Conservation (phyloP, 2,797 vertebrate species). For the Peromyscus attwateri region DNA sequence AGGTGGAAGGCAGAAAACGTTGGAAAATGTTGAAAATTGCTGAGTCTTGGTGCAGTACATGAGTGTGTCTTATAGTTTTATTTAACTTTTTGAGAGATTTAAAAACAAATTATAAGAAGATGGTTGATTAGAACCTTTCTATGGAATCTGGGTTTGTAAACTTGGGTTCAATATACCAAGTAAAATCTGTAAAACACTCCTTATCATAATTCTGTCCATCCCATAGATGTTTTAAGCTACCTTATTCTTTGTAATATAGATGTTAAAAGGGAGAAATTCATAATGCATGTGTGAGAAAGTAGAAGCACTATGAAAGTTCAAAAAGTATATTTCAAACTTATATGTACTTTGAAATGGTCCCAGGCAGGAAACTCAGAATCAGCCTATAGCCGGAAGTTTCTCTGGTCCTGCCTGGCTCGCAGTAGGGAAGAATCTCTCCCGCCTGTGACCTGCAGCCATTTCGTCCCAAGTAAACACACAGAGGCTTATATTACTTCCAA, state of each 20-base stretch:
- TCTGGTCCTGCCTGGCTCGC: too few relatives aligned
- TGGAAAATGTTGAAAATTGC: not conserved
- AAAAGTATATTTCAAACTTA: not conserved
- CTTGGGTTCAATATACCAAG: not conserved
- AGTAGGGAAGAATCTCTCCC: too few relatives aligned
- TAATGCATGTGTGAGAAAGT: not conserved
- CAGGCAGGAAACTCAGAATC: not conserved
- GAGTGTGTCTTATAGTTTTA: not conserved
- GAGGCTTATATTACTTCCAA: too few relatives aligned
- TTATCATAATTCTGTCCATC: not conserved
- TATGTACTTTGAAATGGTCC: not conserved
- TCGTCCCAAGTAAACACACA: too few relatives aligned
- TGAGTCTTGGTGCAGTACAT: not conserved
- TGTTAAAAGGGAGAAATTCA: not conserved
- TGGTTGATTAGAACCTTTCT: not conserved
- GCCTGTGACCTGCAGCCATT: too few relatives aligned
- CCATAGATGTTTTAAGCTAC: not conserved
- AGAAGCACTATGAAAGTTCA: constrained; percentile 18
- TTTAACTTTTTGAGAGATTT: not conserved
- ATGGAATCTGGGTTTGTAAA: not conserved
- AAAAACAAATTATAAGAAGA: not conserved
- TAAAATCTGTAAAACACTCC: not conserved
- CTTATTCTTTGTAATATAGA: constrained; percentile 6
- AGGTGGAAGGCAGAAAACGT: not conserved
- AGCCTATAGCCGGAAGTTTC: not conserved